Evolutionary conservation across 92 coral and sea anemone species (phyloP), one percentile per base, ranked within the genome.

Genomic region (Porites divaricata): DNA sequence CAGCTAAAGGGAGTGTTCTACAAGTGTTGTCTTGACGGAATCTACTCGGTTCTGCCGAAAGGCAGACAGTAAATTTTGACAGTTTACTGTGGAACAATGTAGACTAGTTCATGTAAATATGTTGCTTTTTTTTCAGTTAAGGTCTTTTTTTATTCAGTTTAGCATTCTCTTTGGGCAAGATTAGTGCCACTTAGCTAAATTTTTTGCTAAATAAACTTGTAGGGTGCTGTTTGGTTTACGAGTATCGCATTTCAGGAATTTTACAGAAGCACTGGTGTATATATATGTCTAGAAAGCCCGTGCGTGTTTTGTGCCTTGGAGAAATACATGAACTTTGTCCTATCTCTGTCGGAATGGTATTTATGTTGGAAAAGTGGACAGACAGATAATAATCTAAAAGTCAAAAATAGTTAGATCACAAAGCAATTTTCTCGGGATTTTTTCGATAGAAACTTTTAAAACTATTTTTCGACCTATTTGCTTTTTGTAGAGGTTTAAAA

Each of bases 1-100:
- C 81, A 76, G 62, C 69, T 84, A 2, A 84, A 84, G 45, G 45
- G 83, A 54, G 75, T 75, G 2, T 84, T 75, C 67, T 67, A 64
- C 61, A 84, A 84, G 61, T 84, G 88, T 26, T 84, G 88, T 67
- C 22, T 72, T 9, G 86, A 82, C 26, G 86, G 86, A 0, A 26
- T 53, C 4, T 12, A 13, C 7, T 68, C 66, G 20, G 65, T 65
- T 7, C 76, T 53, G 12, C 26, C 69, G 6, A 80, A 80, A 56
- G 56, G 28, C 6, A 8, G 66, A 80, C 52, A 8, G 4, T 78
- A 22, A 68, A 45, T 62, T 59, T 61, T 48, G 63, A 63, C 62
- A n/a, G 69, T 35, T 63, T 25, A 6, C 49, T 57, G 61, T 9
- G 16, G 67, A 75, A 75, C 67, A 56, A 57, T 57, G 50, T 74